Base-by-base conservation (phyloP, 2,113 vertebrate species). In the Aix galericulata region DNA sequence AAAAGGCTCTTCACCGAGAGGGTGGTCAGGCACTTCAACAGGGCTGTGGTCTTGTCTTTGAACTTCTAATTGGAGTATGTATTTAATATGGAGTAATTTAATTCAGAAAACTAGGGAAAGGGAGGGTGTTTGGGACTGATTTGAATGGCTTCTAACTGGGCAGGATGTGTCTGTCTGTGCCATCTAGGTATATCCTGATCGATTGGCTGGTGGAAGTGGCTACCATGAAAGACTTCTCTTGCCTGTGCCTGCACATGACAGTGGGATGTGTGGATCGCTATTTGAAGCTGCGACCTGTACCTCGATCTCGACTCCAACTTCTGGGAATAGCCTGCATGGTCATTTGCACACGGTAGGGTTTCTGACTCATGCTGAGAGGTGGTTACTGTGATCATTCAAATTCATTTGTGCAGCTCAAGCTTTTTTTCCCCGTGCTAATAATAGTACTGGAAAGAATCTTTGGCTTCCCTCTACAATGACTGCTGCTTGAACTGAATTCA, bases 271-370 rank as follows among this genome's bases (percentile, higher is more conserved):
- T 99, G 92, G 99, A 99, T 95, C 99, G 99, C 9, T 99, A 99
- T 91, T 93, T 99, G 94, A 97, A 98, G 55, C 96, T 98, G 55
- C 97, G 98, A 63, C 97, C 98, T 6, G 99, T 99, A 16, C 98
- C 99, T 23, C 98, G 99, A 56, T 98, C 98, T 73, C 97, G 95
- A 21, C 99, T 99, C 13, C 99, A 99, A 92, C 98, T 99, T 7
- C 95, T 99, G 93, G 99, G 99, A 89, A 99, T 99, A 6, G 99
- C 99, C 83, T 99, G 99, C 98, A 99, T 99, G 99, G 99, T 99
- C 58, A 99, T 99, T 95, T 99, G 99, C 89, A 99, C 99, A 92
- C 98, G 99, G 99, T 99, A 87, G 97, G 98, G 42, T 46, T 14
- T 55, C 46, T 55, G 64, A 17, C 31, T 52, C 26, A 2, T 17